Evolutionary conservation across 2,888 invertebrate species (phyloP), one percentile per base, ranked within the genome.

Genomic region (Phrixothrix hirtus): DNA sequence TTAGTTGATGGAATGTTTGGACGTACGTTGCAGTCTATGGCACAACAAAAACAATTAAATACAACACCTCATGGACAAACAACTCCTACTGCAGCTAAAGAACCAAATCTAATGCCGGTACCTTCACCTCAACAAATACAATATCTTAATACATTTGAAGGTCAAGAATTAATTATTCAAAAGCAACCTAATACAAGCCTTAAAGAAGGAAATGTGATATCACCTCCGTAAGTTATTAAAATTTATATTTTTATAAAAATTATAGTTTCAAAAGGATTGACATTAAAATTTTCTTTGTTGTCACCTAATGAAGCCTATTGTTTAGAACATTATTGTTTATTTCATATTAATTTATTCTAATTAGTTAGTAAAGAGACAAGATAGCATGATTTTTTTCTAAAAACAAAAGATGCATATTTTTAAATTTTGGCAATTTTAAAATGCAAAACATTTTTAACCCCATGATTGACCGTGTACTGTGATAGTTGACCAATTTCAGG

Each of bases 51-150:
- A 60, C 81, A 77, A 56, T 64, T 72, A 60, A 72, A 64, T 62
- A 73, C 72, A 58, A 66, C 72, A 54, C 62, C 74, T 71, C 71
- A 31, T 71, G 72, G 55, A 63, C 73, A 38, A 61, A 75, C 35
- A 26, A 62, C 60, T 17, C 57, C 62, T 45, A 47, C 60, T 10
- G 75, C 76, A 51, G 81, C 81, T 52, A 90, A 91, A 79, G 92
- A 92, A 77, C 89, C 92, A 43, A 94, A 93, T 76, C 81, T 95
- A 71, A 92, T 95, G 89, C 95, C 95, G 58, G 95, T 95, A 67
- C 95, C 95, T 61, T 95, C 95, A 60, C 95, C 95, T 49, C 94
- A 95, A 78, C 95, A 94, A 82, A 94, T 95, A 73, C 93, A 92
- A 65, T 95, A 95, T 81, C 85, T 95, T 71, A 94, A 92, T 81